These are phyloP conservation scores for Siphamia tubifer DNA, from an alignment of 2,113 vertebrate species.

Conservation along the genomic window DNA sequence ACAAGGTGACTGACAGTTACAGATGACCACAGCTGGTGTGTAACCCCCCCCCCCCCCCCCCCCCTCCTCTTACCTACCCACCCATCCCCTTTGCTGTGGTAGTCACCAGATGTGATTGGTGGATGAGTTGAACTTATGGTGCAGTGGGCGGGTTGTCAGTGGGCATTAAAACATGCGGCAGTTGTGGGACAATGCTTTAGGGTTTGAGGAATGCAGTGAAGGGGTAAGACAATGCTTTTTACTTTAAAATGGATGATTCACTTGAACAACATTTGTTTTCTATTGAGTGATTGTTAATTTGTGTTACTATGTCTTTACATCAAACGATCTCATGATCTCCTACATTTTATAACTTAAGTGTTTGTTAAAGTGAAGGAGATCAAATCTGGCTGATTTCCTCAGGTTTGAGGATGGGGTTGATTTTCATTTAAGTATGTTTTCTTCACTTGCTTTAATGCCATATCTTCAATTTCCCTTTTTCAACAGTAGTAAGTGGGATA, in stretches of 20 bases:
- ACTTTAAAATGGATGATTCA: not conserved
- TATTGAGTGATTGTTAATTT: not conserved
- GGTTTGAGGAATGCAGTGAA: constrained; percentile 49
- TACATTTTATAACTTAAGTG: not conserved
- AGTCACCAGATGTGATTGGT: constrained; percentile 70
- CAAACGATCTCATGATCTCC: no score
- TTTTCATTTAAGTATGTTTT: no score
- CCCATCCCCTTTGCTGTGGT: constrained; percentile 10
- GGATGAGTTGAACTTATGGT: constrained; percentile 47
- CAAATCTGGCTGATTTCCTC: not conserved
- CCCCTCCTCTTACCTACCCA: not conserved
- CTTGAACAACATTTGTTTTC: not conserved
- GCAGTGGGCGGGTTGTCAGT: constrained; percentile 61
- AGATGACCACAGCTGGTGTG: constrained; percentile 73
- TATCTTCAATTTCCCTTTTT: no score
- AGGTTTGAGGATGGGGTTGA: not conserved
- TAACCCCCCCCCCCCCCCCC: not conserved
- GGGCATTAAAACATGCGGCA: constrained; percentile 73
- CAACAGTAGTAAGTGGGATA: no score
- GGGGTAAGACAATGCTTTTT: constrained; percentile 70
- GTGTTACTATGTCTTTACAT: not conserved
- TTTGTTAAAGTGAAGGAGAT: not conserved
- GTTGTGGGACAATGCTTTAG: constrained; percentile 65
- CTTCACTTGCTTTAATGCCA: no score
- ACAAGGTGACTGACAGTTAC: constrained; percentile 63